phyloP scores from a whole-genome alignment of 2,113 vertebrate genomes.

The Crocuta crocuta region DNA sequence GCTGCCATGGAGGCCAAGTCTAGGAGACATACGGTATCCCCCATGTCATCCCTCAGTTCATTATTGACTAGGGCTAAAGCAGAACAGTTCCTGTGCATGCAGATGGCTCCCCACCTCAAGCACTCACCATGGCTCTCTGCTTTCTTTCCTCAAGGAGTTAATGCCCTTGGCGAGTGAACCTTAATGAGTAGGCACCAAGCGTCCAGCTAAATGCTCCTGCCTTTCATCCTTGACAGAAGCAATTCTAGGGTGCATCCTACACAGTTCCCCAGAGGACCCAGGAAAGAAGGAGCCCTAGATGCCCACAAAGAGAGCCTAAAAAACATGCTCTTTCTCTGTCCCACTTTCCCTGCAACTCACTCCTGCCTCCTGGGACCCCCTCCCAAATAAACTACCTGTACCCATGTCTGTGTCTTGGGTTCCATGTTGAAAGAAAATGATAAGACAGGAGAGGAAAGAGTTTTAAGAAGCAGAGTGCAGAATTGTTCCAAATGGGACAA shows the following conservation, averaged over 20 bases:
- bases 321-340: neutral
- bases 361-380: neutral
- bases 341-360: neutral
- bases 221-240: neutral
- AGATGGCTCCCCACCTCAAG: accelerated
- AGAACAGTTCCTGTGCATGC: accelerated
- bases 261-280: neutral
- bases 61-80: accelerated
- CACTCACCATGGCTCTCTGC: no score
- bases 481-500: accelerated
- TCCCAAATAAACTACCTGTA: neutral
- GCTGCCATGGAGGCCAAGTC: neutral
- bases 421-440: neutral
- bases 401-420: neutral
- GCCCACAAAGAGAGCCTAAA: neutral
- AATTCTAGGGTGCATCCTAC: neutral
- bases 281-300: accelerated
- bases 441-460: neutral
- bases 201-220: neutral
- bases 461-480: neutral
- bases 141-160: neutral
- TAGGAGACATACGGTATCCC: neutral
- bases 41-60: neutral
- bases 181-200: neutral
- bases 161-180: neutral